These are phyloP conservation scores for Drosophila putrida DNA, from an alignment of 2,888 invertebrate genomes.

Conservation along the genomic window DNA sequence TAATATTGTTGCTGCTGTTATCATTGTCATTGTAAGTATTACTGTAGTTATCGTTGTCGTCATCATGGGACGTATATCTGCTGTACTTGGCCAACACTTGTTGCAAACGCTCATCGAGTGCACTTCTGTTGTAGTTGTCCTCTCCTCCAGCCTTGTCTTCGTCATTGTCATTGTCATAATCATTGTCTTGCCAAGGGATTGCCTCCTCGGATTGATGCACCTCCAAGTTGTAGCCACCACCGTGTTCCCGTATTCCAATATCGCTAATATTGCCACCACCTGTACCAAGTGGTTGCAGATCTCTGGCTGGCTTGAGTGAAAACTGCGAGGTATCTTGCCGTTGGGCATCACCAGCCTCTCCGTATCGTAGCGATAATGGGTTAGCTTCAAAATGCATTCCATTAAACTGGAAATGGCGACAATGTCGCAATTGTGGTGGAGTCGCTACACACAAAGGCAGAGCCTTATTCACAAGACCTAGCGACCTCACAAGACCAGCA, in stretches of 20 bases:
- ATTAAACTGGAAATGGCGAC: slow-evolving; percentile 53
- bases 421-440: slow-evolving; percentile 36
- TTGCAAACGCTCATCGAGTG: slow-evolving; percentile 5
- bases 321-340: background rate
- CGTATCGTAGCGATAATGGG: slow-evolving; percentile 16
- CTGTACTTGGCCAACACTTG: slow-evolving; percentile 26
- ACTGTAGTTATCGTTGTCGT: background rate
- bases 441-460: slow-evolving; percentile 37
- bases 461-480: slow-evolving; percentile 45
- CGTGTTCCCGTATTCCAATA: background rate
- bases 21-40: background rate
- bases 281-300: no score
- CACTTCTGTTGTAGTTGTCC: background rate
- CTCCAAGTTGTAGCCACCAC: background rate
- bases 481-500: background rate
- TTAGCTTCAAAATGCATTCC: slow-evolving; percentile 48
- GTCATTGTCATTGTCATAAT: background rate
- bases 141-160: slow-evolving; percentile 15
- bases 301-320: background rate
- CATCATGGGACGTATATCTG: background rate
- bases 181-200: background rate
- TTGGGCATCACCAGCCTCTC: slow-evolving; percentile 35
- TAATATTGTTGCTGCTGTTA: background rate
- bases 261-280: background rate
- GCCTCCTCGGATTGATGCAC: background rate